Percentiles rank a stretch among this genome's conserved stretches.
Conservation (phyloP, 1,140 invertebrate species). For the Caenorhabditis briggsae region DNA sequence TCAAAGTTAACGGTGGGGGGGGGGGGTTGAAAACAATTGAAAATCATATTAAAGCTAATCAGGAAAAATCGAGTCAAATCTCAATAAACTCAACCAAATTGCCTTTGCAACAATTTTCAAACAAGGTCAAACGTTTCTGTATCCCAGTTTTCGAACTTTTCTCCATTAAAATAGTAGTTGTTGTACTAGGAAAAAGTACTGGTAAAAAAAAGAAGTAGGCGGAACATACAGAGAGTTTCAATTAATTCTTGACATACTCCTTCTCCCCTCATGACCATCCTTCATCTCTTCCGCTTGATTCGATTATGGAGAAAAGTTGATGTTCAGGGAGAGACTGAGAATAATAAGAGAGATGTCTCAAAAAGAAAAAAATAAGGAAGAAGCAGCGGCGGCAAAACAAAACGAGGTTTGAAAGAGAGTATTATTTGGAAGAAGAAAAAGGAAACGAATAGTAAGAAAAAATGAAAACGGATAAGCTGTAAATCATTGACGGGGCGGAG, state of each 20-base stretch:
- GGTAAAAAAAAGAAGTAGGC: background rate
- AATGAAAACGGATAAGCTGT: slow-evolving; percentile 34
- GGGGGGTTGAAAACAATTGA: too few species aligned
- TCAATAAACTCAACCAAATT: too few species aligned
- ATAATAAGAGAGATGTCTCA: background rate
- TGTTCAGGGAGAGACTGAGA: background rate
- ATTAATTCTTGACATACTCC: slow-evolving; percentile 35
- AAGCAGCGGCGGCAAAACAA: background rate
- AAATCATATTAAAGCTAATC: too few species aligned
- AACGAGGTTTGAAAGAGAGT: background rate
- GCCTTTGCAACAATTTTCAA: too few species aligned
- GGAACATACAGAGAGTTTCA: background rate
- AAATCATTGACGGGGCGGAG: background rate
- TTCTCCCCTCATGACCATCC: background rate
- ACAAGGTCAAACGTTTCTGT: too few species aligned
- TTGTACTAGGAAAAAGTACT: background rate
- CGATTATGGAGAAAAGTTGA: slow-evolving; percentile 39
- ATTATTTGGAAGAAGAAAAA: background rate
- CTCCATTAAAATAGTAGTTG: too few species aligned
- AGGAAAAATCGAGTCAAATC: too few species aligned
- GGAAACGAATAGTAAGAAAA: background rate
- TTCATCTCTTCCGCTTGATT: slow-evolving; percentile 28
- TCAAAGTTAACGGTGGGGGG: too few species aligned
- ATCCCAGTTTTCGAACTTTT: too few species aligned
- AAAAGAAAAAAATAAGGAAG: background rate